Evolutionary conservation across 1,140 invertebrate genomes (phyloP).

Genomic region (Dolichoris vasculosae): DNA sequence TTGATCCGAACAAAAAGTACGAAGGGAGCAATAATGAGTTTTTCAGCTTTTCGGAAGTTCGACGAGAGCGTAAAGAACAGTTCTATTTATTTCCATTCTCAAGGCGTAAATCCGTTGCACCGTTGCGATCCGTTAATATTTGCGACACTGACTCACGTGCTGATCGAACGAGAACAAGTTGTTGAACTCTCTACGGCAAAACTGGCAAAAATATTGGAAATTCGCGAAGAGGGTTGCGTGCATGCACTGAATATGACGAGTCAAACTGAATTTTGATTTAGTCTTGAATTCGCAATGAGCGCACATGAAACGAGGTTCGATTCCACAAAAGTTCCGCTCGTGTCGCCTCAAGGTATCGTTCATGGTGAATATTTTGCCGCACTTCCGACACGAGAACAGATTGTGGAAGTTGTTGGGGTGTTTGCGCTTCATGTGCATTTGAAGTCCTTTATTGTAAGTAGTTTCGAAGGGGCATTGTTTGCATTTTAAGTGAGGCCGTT

Average conservation of each 20-base stretch:
- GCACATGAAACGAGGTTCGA: neutral
- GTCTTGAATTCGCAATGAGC: constrained; percentile 25
- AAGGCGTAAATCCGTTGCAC: too few species aligned
- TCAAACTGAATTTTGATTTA: neutral
- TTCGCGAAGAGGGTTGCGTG: neutral
- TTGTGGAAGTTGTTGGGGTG: neutral
- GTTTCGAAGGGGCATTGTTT: neutral
- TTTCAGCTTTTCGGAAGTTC: too few species aligned
- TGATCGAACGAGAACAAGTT: too few species aligned
- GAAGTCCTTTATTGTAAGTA: neutral
- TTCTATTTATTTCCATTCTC: too few species aligned
- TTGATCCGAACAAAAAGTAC: too few species aligned
- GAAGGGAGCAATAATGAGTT: too few species aligned
- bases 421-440: neutral
- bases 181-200: neutral
- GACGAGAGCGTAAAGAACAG: too few species aligned
- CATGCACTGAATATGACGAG: neutral
- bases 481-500: neutral
- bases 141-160: too few species aligned
- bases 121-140: too few species aligned
- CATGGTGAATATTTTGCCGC: neutral
- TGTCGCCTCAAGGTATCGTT: constrained; percentile 1
- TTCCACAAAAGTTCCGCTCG: neutral
- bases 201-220: neutral
- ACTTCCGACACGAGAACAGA: neutral